Evolutionary conservation across 2,113 vertebrate species (phyloP).

Genomic region (Syngnathoides biaculeatus): DNA sequence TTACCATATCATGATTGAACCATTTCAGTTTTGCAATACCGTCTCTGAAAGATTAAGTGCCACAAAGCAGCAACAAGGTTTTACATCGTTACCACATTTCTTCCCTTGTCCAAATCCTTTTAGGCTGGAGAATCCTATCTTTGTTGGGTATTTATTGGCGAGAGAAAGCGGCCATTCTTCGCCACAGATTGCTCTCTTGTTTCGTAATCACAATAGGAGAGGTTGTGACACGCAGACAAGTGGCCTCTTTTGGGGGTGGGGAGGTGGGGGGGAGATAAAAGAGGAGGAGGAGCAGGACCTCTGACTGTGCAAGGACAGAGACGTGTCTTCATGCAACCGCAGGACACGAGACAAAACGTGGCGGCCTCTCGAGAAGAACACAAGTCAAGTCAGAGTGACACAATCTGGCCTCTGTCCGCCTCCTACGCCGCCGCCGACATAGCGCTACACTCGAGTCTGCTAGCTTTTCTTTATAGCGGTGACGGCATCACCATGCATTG

Average conservation of each 20-base stretch:
- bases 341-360: constrained; percentile 18
- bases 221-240: constrained; percentile 45
- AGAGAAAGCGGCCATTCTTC: constrained; percentile 16
- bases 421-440: constrained; percentile 18
- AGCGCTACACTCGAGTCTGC: constrained; percentile 13
- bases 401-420: constrained; percentile 9
- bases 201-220: constrained; percentile 36
- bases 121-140: constrained; percentile 3
- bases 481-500: constrained; percentile 20
- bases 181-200: constrained; percentile 41
- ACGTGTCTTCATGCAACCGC: constrained; percentile 25
- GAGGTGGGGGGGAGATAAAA: constrained; percentile 20
- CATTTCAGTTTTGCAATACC: neutral
- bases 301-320: constrained; percentile 29
- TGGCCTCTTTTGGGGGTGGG: constrained; percentile 44
- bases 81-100: neutral
- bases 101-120: neutral
- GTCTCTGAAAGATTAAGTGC: constrained; percentile 3
- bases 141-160: neutral
- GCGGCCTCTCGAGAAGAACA: constrained; percentile 20
- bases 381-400: constrained; percentile 7
- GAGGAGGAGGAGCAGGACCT: constrained; percentile 37
- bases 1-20: neutral
- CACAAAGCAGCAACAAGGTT: neutral
- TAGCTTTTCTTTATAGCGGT: constrained; percentile 9